Base-by-base conservation (phyloP, 1,140 invertebrate genomes). In the Tribolium castaneum region DNA sequence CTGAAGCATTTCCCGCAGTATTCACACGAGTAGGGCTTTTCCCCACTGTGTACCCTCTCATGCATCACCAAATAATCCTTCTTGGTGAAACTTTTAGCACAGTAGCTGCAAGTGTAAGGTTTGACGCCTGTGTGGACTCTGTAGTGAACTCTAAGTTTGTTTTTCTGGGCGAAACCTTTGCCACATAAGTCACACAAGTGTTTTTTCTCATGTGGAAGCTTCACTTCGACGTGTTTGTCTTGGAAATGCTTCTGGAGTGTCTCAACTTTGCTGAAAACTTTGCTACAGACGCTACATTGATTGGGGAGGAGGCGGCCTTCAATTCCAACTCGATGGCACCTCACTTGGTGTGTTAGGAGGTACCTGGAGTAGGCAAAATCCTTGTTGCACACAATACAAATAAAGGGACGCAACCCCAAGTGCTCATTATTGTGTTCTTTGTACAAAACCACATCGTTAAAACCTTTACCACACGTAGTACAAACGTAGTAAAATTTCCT, bases 371-470 rank as follows among this genome's bases (percentile, higher is more conserved):
- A 92, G 2, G 88, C 89, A 81, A 92, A 93, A 0, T 87, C 85
- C 56, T 83, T 81, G 6, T 75, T 72, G 50, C 84, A 85, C 7
- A 85, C 84, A 5, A 84, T 76, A 35, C 84, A 85, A 45, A 86
- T 86, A 80, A 91, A 92, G 0, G 92, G 90, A 80, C 91, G 90
- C 81, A 94, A 92, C 0, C 93, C 92, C 0, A 90, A 90, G 7
- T 94, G 89, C 1, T 91, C 92, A 81, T 92, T 90, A 76, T 90
- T 85, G 71, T 93, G 92, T 80, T 92, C 90, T 34, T 78, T 78
- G 73, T 78, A 83, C 1, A 82, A 22, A 2, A 78, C 79, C n/a
- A 77, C 62, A 71, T 82, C 82, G 34, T 84, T 81, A 80, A 90
- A 90, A 0, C 87, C 87, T 84, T 89, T 90, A 0, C 88, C 88